A percentile compares a stretch with the other conserved stretches of the same genome.
phyloP scores from a whole-genome alignment of 2,797 vertebrate genomes.

The Rhabdomys pumilio region DNA sequence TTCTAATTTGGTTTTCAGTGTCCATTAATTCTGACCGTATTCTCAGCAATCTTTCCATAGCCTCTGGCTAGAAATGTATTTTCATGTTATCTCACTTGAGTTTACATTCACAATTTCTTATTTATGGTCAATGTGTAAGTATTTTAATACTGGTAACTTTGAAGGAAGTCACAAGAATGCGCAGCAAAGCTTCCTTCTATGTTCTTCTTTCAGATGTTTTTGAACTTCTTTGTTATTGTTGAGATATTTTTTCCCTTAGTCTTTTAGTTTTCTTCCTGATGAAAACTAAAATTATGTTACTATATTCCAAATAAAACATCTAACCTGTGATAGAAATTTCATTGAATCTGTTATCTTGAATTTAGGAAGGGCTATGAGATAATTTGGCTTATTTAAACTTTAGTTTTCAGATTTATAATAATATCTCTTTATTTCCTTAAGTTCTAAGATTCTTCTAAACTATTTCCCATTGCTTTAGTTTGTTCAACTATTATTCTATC shows the following conservation, averaged over 20 bases:
- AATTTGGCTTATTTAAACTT: slow-evolving; percentile 48
- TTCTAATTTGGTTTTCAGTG: background rate
- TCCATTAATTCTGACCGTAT: background rate
- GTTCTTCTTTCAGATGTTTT: background rate
- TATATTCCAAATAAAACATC: background rate
- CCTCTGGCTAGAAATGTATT: background rate
- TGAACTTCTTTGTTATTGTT: background rate
- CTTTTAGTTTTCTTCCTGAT: background rate
- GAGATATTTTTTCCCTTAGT: background rate
- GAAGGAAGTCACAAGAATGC: background rate
- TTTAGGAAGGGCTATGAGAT: background rate
- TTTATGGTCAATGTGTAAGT: background rate
- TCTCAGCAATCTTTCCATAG: background rate
- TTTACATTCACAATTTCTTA: background rate
- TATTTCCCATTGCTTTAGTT: background rate
- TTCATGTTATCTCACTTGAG: background rate
- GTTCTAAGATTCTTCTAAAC: background rate
- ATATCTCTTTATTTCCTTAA: background rate
- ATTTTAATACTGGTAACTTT: background rate
- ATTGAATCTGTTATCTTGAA: background rate
- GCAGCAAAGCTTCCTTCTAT: background rate
- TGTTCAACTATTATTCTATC: background rate
- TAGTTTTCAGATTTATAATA: background rate
- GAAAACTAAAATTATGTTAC: background rate
- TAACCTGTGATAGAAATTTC: background rate